Evolutionary conservation across 2,113 vertebrate genomes (phyloP), one percentile per base, ranked within the genome.

Genomic region (Laticauda laticaudata): DNA sequence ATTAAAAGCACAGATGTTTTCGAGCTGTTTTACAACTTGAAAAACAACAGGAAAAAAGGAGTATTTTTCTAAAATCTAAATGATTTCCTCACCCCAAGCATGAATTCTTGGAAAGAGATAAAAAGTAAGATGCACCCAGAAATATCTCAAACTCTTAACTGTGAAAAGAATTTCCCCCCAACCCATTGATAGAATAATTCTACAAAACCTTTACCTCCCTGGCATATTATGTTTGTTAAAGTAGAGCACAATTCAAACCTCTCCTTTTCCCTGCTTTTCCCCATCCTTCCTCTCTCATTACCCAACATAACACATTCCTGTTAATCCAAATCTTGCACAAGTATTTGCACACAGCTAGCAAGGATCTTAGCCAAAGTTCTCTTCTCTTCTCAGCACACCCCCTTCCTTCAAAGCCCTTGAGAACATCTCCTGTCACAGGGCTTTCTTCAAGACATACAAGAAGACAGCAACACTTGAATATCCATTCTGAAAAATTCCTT

Each of bases 351-450:
- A 92, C n/a, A 45, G 26, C 5, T 14, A 91, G 24, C 55, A 23
- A 57, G 12, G 51, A n/a, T 75, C 86, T 51, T 11, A 87, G 81
- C 43, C 26, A 43, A 91, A 87, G 69, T 1, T 88, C 75, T 48
- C 81, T 51, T 87, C 86, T 55, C 64, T 55, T n/a, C 11, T 87
- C 10, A 88, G 15, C 34, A 81, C 26, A 55, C 9, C 45, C 39
- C 21, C 34, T 87, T 51, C 7, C 86, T 2, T 75, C 51, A 92
- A 59, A 91, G 43, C 88, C n/a, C 92, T 92, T 56, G 55, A 53
- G 90, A 93, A 93, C 93, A 91, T 55, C 94, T 88, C 86, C 93
- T 86, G 91, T 20, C 91, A 91, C 48, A 11, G 91, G 90, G 93
- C 87, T 85, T 91, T 93, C 81, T n/a, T n/a, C 5, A 34, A 91